A percentile compares a stretch with the other conserved stretches of the same genome.
Conservation (phyloP, 2,888 invertebrate species). For the Caenorhabditis zanzibari region DNA sequence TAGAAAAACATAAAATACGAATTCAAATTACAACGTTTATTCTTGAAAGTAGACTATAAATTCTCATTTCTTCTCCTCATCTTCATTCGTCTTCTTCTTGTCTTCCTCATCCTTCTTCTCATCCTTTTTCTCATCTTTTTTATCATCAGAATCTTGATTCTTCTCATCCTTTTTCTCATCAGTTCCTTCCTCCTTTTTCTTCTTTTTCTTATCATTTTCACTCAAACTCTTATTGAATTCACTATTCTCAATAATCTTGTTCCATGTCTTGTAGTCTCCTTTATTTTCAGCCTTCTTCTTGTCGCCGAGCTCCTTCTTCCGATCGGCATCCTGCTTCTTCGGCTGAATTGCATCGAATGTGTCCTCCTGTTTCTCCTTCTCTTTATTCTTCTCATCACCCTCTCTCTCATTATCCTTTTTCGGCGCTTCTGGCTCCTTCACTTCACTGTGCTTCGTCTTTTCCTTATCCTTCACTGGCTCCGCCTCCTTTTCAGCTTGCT, state of each 20-base stretch:
- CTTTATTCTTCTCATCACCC: conserved; percentile 6
- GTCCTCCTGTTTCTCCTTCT: conserved; percentile 38
- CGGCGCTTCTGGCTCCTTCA: conserved; percentile 27
- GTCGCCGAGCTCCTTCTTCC: conserved; percentile 33
- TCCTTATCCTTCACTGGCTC: conserved; percentile 26
- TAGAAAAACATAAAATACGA: too few relatives aligned
- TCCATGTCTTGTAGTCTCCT: conserved; percentile 52
- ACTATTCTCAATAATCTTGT: conserved; percentile 42
- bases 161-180: conserved; percentile 27
- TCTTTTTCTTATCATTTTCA: conserved; percentile 32
- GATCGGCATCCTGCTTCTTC: conserved; percentile 37
- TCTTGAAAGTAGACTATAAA: too few relatives aligned
- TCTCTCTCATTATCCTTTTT: conserved; percentile 11
- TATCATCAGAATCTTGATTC: conserved; percentile 14
- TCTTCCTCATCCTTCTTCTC: conserved; percentile 37
- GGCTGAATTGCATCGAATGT: conserved; percentile 36
- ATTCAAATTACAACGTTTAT: too few relatives aligned
- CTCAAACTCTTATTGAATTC: conserved; percentile 47
- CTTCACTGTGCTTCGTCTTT: conserved; percentile 7
- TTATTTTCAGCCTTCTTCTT: conserved; percentile 48
- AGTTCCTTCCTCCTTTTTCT: conserved; percentile 27
- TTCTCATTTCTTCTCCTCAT: conserved; percentile 38
- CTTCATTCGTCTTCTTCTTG: conserved; percentile 36
- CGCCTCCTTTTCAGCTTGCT: conserved; percentile 18
- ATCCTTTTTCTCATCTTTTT: conserved; percentile 24